Base-by-base conservation (phyloP, 2,888 invertebrate species). In the Ormyrus labotus region DNA sequence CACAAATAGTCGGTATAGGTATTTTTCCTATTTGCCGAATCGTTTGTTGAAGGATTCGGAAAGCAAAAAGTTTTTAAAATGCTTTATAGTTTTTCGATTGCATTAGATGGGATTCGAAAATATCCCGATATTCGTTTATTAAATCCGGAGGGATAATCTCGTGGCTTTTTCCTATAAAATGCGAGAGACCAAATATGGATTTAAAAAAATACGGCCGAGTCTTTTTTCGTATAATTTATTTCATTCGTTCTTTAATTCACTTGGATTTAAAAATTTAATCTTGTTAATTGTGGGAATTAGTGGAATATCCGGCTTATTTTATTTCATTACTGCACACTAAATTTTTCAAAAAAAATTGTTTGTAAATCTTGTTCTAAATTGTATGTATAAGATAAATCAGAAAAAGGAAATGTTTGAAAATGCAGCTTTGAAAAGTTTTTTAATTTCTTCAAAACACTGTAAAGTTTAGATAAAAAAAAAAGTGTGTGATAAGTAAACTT, bases 71-170 rank as follows among this genome's bases (percentile, higher is more conserved):
- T 45, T 48, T 60, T 50, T 50, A 45, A 10, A 53, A 45, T 34
- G 10, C 10, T 55, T 47, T 53, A 73, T 65, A 65, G 73, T 57
- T 73, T 73, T 65, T 73, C 73, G 73, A 73, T 73, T 73, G 65
- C 73, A 65, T 73, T 73, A 64, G 63, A 19, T 19, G 19, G 19
- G 19, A 61, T 72, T 53, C 65, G 57, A 64, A 73, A 57, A 65
- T 73, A 64, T 63, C 64, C 13, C 47, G 6, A 73, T 55, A 63
- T 63, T 70, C 73, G 64, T 74, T 65, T 74, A 74, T 65, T 74
- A 74, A 74, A 65, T 74, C 57, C 61, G 45, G 6, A 65, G 8
- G 6, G n/a, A 47, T 73, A 65, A 65, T 65, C 45, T 55, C 34
- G 5, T n/a, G 2, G 50, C 34, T 47, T 74, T 47, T 58, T 57